Percentiles rank a stretch among this genome's conserved stretches.
Conservation (phyloP, 2,113 vertebrate species). For the Otis tarda region DNA sequence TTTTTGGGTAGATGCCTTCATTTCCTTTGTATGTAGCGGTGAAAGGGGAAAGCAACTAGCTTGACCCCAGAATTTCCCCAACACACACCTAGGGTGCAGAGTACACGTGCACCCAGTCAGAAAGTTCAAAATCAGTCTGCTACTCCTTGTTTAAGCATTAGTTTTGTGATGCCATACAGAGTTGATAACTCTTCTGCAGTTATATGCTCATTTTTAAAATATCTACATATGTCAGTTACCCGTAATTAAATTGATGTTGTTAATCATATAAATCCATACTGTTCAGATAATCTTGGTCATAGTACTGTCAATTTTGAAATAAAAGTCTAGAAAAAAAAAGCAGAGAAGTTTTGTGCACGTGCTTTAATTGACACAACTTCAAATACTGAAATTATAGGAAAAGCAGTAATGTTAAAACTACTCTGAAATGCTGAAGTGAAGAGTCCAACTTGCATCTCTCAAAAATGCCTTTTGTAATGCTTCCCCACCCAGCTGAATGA, state of each 20-base stretch:
- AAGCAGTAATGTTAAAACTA: rapidly evolving
- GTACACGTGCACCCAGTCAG: rapidly evolving
- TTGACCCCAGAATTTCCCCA: not conserved
- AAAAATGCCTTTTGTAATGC: not conserved
- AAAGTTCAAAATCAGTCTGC: not conserved
- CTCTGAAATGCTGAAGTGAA: not conserved
- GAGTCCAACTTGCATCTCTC: rapidly evolving
- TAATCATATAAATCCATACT: not conserved
- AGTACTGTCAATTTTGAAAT: not conserved
- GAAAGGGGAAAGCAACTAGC: not conserved
- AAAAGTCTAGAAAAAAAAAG: not conserved
- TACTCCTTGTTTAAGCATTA: not conserved
- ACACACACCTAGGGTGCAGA: not conserved
- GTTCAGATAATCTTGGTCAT: not conserved
- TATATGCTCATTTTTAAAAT: not conserved
- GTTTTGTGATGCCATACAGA: not conserved
- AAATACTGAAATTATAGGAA: not conserved
- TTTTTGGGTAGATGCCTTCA: not conserved
- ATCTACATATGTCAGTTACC: not conserved
- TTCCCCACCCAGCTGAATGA: not conserved
- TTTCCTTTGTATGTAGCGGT: not conserved
- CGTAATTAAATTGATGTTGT: not conserved
- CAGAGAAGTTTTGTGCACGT: not conserved
- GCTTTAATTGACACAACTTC: not conserved
- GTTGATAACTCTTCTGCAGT: not conserved